A percentile compares a stretch with the other conserved stretches of the same genome.
phyloP scores from a whole-genome alignment of 2,113 vertebrate genomes.

The Chloropsis cyanopogon region DNA sequence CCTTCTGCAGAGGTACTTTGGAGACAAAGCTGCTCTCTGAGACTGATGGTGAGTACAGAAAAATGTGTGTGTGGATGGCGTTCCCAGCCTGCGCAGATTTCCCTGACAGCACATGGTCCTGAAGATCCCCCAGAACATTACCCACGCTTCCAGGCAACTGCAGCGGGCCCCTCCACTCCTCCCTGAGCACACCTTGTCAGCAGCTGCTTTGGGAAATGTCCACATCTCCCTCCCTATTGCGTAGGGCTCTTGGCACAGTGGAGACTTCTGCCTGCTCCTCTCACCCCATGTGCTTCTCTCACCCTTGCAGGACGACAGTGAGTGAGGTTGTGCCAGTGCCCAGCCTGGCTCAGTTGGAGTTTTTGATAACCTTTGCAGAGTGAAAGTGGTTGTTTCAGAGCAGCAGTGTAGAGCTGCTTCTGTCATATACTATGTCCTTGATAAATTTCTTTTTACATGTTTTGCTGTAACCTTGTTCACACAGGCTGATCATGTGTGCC shows the following conservation, averaged over 20 bases:
- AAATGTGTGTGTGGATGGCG: fast-evolving
- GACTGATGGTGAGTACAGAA: neutral
- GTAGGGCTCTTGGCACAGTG: neutral
- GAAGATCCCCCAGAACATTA: neutral
- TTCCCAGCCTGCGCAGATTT: neutral
- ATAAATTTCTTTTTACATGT: neutral
- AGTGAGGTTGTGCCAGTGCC: neutral
- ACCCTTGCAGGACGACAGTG: neutral
- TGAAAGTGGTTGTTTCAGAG: neutral
- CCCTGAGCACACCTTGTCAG: neutral
- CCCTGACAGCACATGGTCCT: neutral
- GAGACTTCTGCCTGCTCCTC: neutral
- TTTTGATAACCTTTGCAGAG: neutral
- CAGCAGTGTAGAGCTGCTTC: neutral
- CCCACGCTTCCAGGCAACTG: fast-evolving
- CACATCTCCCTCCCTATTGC: neutral
- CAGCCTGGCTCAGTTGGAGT: neutral
- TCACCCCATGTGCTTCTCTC: neutral
- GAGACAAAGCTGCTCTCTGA: neutral
- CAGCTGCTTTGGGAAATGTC: neutral
- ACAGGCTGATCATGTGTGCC: neutral
- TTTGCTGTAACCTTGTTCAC: neutral
- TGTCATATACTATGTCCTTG: neutral
- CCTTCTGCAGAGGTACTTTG: neutral
- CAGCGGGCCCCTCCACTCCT: neutral